Evolutionary conservation across 92 coral and sea anemone species (phyloP).

Genomic region (Blastomussa wellsi): DNA sequence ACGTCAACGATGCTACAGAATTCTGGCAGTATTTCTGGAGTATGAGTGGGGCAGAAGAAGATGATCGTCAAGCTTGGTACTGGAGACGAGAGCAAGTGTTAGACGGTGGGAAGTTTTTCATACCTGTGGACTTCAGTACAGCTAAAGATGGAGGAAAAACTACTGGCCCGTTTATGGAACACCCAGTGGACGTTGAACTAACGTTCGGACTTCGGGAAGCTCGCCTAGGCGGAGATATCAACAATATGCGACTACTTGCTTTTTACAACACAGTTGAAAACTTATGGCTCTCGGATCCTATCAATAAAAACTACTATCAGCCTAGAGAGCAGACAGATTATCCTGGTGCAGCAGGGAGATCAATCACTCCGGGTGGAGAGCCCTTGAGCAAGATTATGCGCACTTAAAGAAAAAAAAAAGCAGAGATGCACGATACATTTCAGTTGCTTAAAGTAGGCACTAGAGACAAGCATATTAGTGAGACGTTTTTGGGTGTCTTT

Average conservation of each 20-base stretch:
- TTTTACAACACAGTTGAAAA: slow-evolving; percentile 1
- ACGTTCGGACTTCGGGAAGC: background rate
- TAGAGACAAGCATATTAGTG: background rate
- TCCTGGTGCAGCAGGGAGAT: slow-evolving; percentile 2
- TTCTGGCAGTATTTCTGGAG: slow-evolving; percentile 17
- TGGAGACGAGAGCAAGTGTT: slow-evolving; percentile 1
- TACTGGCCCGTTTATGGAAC: slow-evolving; percentile 2
- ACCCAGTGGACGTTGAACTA: slow-evolving; percentile 3
- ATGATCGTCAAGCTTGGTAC: slow-evolving; percentile 5
- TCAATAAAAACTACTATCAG: slow-evolving; percentile 1
- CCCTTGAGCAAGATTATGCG: background rate
- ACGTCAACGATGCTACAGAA: background rate
- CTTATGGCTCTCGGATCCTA: slow-evolving; percentile 14
- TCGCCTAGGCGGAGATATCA: background rate
- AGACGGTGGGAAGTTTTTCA: slow-evolving; percentile 1
- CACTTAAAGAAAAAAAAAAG: background rate
- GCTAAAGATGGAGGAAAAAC: slow-evolving; percentile 8
- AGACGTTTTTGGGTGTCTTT: slow-evolving; percentile 9
- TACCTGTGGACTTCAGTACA: slow-evolving; percentile 4
- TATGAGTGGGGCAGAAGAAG: background rate
- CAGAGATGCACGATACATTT: background rate
- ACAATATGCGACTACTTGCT: background rate
- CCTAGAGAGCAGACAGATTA: slow-evolving; percentile 13
- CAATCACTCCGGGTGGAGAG: background rate
- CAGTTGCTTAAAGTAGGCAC: background rate